Evolutionary conservation across 2,113 vertebrate genomes (phyloP).

Genomic region (Eurypyga helias): DNA sequence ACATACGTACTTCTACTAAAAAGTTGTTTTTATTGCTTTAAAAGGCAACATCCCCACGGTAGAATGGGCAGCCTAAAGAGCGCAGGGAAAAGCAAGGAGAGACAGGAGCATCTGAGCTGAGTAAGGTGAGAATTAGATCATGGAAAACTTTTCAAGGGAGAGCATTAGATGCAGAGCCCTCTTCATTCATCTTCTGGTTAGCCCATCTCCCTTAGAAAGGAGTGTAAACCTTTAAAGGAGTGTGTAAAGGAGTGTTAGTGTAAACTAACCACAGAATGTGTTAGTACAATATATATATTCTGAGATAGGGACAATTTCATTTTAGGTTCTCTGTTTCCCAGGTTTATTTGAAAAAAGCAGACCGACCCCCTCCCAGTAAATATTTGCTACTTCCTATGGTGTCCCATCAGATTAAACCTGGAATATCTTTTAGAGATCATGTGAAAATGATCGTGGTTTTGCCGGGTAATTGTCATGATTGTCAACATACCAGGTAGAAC

Average conservation of each 20-base stretch:
- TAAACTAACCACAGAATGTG: too few relatives aligned
- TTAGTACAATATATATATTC: not conserved
- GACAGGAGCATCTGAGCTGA: not conserved
- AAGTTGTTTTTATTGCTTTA: not conserved
- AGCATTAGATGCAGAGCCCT: not conserved
- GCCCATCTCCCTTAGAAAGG: not conserved
- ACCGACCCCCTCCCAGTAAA: not conserved
- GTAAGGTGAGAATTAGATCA: not conserved
- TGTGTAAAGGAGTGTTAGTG: too few relatives aligned
- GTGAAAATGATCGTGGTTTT: slow-evolving; percentile 22
- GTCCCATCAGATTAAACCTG: not conserved
- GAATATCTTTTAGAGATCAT: not conserved
- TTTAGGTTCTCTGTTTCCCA: not conserved
- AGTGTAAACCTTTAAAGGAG: too few relatives aligned
- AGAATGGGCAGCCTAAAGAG: not conserved
- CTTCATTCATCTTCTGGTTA: not conserved
- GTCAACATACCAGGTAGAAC: slow-evolving; percentile 2
- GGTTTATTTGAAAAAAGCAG: not conserved
- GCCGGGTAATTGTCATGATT: not conserved
- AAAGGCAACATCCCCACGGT: not conserved
- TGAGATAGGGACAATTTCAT: not conserved
- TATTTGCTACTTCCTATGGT: slow-evolving; percentile 18
- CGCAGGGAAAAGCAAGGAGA: not conserved
- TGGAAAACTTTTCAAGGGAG: not conserved
- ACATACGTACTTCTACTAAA: not conserved